phyloP scores from a whole-genome alignment of 2,113 vertebrate genomes.

The Engystomops pustulosus region DNA sequence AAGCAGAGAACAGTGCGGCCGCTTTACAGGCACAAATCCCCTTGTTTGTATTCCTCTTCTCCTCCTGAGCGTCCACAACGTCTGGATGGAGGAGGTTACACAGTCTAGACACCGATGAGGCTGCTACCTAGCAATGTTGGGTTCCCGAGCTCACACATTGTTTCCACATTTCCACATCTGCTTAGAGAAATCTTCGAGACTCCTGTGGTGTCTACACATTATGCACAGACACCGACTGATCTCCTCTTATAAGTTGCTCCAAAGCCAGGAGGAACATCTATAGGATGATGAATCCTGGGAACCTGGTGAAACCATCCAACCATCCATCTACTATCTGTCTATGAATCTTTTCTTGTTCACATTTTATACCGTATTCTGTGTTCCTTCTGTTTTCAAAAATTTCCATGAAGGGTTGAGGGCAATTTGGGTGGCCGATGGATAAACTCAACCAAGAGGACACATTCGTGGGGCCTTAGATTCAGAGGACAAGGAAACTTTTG shows the following conservation, averaged over 20 bases:
- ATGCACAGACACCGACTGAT: not conserved
- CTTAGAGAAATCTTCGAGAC: conserved; percentile 75
- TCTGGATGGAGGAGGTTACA: conserved; percentile 81
- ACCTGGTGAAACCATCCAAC: no score
- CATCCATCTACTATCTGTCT: no score
- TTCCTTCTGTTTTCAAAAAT: no score
- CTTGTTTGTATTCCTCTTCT: conserved; percentile 45
- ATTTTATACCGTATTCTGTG: no score
- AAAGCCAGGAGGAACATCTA: not conserved
- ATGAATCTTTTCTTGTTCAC: no score
- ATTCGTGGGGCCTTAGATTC: no score
- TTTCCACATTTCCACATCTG: conserved; percentile 77
- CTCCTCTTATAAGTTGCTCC: not conserved
- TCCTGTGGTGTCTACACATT: conserved; percentile 65
- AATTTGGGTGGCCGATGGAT: no score
- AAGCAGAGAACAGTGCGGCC: not conserved
- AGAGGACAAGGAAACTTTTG: no score
- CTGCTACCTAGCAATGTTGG: conserved; percentile 79
- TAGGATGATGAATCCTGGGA: not conserved
- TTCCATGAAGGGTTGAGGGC: no score
- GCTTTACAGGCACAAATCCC: conserved; percentile 20
- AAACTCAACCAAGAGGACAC: no score
- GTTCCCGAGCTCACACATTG: conserved; percentile 74
- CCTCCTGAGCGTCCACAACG: conserved; percentile 61
- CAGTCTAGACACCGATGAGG: conserved; percentile 83